Percentiles rank a stretch among this genome's conserved stretches.
These are phyloP conservation scores for Harpagifer antarcticus DNA, from an alignment of 2,797 vertebrate species.

Conservation along the genomic window DNA sequence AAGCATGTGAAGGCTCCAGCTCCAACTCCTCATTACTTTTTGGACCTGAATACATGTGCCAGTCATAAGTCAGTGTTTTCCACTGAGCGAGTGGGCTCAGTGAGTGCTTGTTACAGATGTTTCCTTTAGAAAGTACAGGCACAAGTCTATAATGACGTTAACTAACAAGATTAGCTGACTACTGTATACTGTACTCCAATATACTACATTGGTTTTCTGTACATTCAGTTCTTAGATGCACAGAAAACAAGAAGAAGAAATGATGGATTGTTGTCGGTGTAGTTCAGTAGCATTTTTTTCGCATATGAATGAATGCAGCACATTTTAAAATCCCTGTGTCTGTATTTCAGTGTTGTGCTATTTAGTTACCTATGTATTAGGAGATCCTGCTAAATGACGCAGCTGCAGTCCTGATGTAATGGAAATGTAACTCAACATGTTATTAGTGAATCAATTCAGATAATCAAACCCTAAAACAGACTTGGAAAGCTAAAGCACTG, in stretches of 20 bases:
- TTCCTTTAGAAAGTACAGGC: conserved; percentile 1
- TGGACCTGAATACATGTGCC: conserved; percentile 30
- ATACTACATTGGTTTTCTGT: not conserved
- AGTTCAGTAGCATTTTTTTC: not conserved
- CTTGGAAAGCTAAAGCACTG: not conserved
- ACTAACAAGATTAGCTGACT: not conserved
- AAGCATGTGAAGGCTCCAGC: conserved; percentile 20
- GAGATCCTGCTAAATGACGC: conserved; percentile 10
- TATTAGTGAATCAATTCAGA: not conserved
- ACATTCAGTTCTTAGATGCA: not conserved
- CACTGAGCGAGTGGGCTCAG: conserved; percentile 20
- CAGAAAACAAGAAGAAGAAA: not conserved
- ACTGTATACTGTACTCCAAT: not conserved
- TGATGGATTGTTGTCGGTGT: not conserved
- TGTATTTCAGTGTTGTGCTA: not conserved
- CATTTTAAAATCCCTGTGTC: not conserved
- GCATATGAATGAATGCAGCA: too few relatives aligned
- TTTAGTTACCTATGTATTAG: conserved; percentile 7
- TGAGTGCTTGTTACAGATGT: conserved; percentile 4
- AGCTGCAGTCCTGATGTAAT: not conserved
- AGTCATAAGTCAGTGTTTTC: conserved; percentile 24
- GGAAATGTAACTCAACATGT: not conserved
- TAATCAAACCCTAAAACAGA: not conserved
- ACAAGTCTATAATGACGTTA: conserved; percentile 3
- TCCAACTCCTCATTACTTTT: conserved; percentile 19